Base-by-base conservation (phyloP, 2,797 vertebrate species). In the Chromis chromis region DNA sequence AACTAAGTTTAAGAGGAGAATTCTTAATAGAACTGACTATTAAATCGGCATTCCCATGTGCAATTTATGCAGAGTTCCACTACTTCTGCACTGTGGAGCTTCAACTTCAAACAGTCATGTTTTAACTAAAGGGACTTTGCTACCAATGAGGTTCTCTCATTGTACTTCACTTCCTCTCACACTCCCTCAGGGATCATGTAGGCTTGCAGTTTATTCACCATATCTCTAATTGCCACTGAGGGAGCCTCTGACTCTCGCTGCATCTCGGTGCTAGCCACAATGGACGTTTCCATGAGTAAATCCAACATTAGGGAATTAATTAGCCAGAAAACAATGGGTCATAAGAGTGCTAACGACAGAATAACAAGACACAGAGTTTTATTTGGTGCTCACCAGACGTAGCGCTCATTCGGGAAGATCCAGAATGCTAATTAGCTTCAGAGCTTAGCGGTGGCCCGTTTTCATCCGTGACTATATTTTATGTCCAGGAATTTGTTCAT, bases 271-370 rank as follows among this genome's bases (percentile, higher is more conserved):
- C 83, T 42, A 74, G 78, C 70, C 82, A 81, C 89, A 88, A 81
- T 87, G 88, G 91, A 91, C 81, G 80, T 85, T 90, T 90, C 89
- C 82, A 81, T 79, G 83, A 88, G 91, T 91, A 92, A 89, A 93
- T 92, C 91, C 89, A 91, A 93, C 93, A 93, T 94, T 91, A 93
- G 91, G 91, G 91, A 91, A 93, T 93, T 94, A 93, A 94, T 94
- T 94, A 93, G 88, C 91, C 91, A 91, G 91, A 93, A 94, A 94
- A 93, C 91, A 93, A 92, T 86, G 90, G 91, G 91, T 94, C 90
- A 92, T 91, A 88, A 90, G 90, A 90, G 87, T 76, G 82, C 91
- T 93, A 94, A 93, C 79, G 89, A 93, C 90, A 88, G 88, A 93
- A 93, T 94, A 93, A 93, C 92, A 94, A 92, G 90, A 76, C 85